These are phyloP conservation scores for Neuroterus valhalla DNA, from an alignment of 1,140 invertebrate genomes.

Conservation along the genomic window DNA sequence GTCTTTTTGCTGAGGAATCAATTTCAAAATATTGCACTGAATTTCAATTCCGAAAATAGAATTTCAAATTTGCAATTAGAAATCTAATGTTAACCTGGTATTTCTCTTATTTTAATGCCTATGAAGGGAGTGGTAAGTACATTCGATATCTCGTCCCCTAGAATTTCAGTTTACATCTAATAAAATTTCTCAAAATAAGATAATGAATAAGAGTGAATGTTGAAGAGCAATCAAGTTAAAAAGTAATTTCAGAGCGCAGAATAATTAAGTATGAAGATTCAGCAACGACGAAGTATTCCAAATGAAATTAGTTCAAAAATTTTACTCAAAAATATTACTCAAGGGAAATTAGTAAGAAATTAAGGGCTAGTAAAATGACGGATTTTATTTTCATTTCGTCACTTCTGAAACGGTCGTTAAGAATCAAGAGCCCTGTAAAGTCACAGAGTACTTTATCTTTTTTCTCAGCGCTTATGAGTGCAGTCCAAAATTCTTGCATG, in stretches of 20 bases:
- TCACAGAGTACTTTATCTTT: not conserved
- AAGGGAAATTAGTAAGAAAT: not conserved
- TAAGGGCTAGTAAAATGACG: not conserved
- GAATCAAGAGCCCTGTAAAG: not conserved
- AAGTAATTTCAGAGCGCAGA: too few relatives aligned
- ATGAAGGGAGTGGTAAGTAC: constrained; percentile 76
- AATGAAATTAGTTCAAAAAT: too few relatives aligned
- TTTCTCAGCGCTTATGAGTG: constrained; percentile 1
- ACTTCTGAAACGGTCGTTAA: constrained; percentile 1
- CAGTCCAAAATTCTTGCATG: constrained; percentile 17
- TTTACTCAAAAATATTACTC: too few relatives aligned
- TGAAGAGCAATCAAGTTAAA: not conserved
- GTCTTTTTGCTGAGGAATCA: not conserved
- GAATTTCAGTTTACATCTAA: not conserved
- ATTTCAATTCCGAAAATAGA: not conserved
- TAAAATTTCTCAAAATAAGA: too few relatives aligned
- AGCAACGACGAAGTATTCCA: too few relatives aligned
- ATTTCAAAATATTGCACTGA: not conserved
- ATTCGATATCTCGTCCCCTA: not conserved
- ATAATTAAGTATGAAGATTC: too few relatives aligned
- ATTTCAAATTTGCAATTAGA: not conserved
- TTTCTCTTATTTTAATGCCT: constrained; percentile 54
- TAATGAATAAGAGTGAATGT: too few relatives aligned
- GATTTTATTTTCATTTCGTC: not conserved
- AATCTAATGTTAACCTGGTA: constrained; percentile 38